Evolutionary conservation across 2,888 invertebrate genomes (phyloP), one percentile per base, ranked within the genome.

Genomic region (Thymelicus acteon): DNA sequence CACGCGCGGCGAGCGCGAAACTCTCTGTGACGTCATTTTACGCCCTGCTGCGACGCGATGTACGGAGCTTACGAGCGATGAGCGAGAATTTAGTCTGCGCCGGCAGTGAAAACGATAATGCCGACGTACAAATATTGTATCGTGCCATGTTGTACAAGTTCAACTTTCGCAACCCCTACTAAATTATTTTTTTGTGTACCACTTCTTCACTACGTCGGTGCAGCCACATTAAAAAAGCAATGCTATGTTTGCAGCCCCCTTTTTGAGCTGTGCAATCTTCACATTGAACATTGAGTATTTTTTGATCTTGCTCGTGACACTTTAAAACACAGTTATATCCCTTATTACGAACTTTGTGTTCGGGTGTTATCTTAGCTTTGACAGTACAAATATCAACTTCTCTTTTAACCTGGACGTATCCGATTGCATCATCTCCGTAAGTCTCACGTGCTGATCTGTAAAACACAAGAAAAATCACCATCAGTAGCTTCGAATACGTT

Each of bases 291-390:
- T 24, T 24, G 12, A 61, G 15, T 7, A 68, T 40, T 10, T 7
- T 19, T 12, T 49, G 52, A 13, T 68, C 67, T 13, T n/a, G 39
- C 7, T 68, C 68, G 47, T 68, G 13, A 13, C 40, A 52, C 13
- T 2, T 24, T 7, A 40, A 12, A 7, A 13, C 47, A 4, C 12
- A 37, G 8, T 10, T 7, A 39, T 68, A 68, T 7, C 13, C 37
- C 58, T 72, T 67, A 73, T 19, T 31, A n/a, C 39, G 57, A 7
- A 67, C 39, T 47, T 58, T 77, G 49, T 77, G 75, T 67, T 79
- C 77, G 15, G 77, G 79, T 58, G 73, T 75, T n/a, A 80, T 71
- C 71, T 73, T 72, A 15, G 70, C 73, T 73, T 78, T 77, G 2
- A 78, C 73, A 47, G 61, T 75, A 69, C 78, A 80, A 24, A 75